Percentiles rank a stretch among this genome's conserved stretches.
Evolutionary conservation across 2,113 vertebrate species (phyloP).

Genomic region (Dipodomys stephensi): DNA sequence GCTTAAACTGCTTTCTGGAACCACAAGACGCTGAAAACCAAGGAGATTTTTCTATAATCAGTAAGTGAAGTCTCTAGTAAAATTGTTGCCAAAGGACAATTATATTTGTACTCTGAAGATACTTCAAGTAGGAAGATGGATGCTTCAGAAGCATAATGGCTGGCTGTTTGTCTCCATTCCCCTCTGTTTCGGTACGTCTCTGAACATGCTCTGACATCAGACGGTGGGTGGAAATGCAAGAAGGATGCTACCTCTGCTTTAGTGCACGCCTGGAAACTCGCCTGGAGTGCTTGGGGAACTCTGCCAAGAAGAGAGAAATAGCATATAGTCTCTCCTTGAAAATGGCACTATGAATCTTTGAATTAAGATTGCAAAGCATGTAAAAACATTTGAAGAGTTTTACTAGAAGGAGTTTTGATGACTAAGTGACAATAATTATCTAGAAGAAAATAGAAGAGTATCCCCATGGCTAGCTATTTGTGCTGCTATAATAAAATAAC

Average conservation of each 20-base stretch:
- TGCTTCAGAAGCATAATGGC: not conserved
- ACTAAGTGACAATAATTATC: slow-evolving; percentile 21
- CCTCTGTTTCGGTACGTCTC: slow-evolving; percentile 22
- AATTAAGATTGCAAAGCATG: not conserved
- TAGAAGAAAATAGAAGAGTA: not conserved
- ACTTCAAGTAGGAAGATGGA: slow-evolving; percentile 26
- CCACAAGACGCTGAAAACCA: not conserved
- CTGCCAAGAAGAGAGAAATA: slow-evolving; percentile 35
- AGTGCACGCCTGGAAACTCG: not conserved
- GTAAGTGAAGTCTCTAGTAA: not conserved
- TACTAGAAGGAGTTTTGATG: slow-evolving; percentile 38
- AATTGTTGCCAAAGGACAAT: slow-evolving; percentile 30
- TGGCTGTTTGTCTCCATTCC: not conserved
- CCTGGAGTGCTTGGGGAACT: not conserved
- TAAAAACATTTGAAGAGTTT: slow-evolving; percentile 17
- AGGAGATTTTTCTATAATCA: not conserved
- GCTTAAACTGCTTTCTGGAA: not conserved
- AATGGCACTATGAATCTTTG: not conserved
- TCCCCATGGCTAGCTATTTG: not conserved
- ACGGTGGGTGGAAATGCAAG: slow-evolving; percentile 11
- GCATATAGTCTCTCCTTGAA: not conserved
- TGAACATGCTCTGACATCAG: slow-evolving; percentile 20
- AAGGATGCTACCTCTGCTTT: slow-evolving; percentile 32
- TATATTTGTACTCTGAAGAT: slow-evolving; percentile 3
- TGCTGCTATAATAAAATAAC: not conserved